phyloP scores from a whole-genome alignment of 2,888 invertebrate species.

The Diplazon laetatorius region DNA sequence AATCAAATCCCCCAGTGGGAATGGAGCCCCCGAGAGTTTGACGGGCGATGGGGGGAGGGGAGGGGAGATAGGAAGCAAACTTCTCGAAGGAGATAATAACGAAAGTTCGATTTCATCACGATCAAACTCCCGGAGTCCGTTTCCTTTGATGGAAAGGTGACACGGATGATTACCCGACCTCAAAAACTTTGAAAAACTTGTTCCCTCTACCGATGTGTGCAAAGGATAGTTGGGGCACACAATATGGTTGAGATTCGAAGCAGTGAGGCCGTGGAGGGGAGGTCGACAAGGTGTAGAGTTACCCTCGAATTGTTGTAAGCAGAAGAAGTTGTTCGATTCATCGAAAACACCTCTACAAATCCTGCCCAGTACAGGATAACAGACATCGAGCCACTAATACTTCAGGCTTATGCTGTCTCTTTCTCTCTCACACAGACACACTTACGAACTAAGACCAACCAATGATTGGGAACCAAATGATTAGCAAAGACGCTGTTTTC shows the following conservation, averaged over 20 bases:
- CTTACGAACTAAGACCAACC: background rate
- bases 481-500: too few relatives aligned
- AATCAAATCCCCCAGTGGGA: background rate
- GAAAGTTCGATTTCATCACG: constrained; percentile 50
- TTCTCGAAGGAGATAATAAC: constrained; percentile 52
- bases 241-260: constrained; percentile 1
- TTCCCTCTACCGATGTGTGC: constrained; percentile 63
- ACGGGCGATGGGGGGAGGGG: background rate
- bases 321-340: constrained; percentile 24
- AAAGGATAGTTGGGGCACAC: constrained; percentile 13
- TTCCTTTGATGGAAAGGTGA: constrained; percentile 76
- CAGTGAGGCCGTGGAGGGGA: background rate
- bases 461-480: too few relatives aligned
- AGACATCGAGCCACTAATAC: constrained; percentile 28
- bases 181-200: constrained; percentile 78
- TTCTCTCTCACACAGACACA: background rate
- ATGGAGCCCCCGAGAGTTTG: background rate
- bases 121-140: constrained; percentile 71
- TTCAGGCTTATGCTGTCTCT: too few relatives aligned
- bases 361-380: constrained; percentile 19
- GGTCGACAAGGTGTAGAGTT: constrained; percentile 5
- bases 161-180: constrained; percentile 76
- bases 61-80: constrained; percentile 26
- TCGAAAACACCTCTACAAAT: constrained; percentile 29
- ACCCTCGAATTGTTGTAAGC: constrained; percentile 13